Conservation (phyloP, 2,888 invertebrate genomes). For the Augiades crinisus region DNA sequence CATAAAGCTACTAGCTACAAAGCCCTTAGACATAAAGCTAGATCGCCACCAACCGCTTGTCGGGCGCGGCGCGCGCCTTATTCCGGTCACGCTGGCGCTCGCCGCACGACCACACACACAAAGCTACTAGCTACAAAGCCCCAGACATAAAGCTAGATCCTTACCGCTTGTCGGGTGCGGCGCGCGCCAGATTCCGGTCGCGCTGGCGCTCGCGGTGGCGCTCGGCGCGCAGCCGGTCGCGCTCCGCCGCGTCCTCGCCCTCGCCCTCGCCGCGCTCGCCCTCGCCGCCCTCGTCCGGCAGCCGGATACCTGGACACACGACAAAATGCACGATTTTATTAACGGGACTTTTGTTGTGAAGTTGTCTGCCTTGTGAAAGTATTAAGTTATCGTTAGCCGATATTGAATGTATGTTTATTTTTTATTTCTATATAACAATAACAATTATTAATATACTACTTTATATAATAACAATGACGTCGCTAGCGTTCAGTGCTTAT, state of each 20-base stretch:
- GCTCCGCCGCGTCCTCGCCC: conserved; percentile 84
- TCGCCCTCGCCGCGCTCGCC: conserved; percentile 58
- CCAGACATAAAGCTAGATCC: background rate
- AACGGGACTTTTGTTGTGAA: background rate
- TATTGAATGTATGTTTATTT: too few species aligned
- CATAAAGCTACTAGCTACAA: too few species aligned
- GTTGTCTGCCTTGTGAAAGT: too few species aligned
- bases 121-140: too few species aligned
- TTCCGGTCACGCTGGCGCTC: conserved; percentile 97
- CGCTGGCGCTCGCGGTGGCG: conserved; percentile 94
- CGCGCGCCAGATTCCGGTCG: conserved; percentile 95
- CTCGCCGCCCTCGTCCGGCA: conserved; percentile 50
- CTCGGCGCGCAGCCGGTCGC: conserved; percentile 93
- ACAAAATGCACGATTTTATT: background rate
- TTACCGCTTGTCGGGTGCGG: conserved; percentile 95
- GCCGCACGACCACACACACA: too few species aligned
- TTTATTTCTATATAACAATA: too few species aligned
- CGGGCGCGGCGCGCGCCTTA: conserved; percentile 95
- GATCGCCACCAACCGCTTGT: conserved; percentile 88
- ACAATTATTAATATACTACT: too few species aligned
- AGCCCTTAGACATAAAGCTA: too few species aligned
- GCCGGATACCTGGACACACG: conserved; percentile 53
- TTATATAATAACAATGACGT: too few species aligned
- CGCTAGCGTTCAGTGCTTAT: too few species aligned
- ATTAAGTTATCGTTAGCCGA: too few species aligned